A percentile compares a stretch with the other conserved stretches of the same genome.
These are phyloP conservation scores for Eudasyphora cyanicolor DNA, from an alignment of 2,888 invertebrate species.

Conservation along the genomic window DNA sequence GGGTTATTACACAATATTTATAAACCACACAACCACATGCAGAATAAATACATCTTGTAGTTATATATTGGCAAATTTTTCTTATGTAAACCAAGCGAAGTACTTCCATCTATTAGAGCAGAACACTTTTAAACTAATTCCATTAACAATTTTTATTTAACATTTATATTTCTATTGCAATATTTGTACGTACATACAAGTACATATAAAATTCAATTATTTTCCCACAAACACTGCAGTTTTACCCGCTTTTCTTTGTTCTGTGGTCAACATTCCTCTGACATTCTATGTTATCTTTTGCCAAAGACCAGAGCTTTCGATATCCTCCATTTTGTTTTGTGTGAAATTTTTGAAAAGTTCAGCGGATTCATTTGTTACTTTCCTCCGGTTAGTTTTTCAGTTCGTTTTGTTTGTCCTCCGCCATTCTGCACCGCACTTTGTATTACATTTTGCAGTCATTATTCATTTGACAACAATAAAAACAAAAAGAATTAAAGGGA, in stretches of 20 bases:
- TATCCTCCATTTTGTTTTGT: neutral
- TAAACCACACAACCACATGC: too few species aligned
- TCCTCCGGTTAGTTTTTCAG: neutral
- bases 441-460: neutral
- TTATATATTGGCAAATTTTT: too few species aligned
- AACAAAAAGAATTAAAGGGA: too few species aligned
- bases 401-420: neutral
- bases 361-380: constrained; percentile 35
- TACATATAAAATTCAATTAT: neutral
- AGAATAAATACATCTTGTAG: too few species aligned
- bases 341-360: constrained; percentile 3
- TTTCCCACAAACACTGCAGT: neutral
- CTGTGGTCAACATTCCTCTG: neutral
- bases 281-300: neutral
- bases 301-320: neutral
- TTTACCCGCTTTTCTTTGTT: neutral
- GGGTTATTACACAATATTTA: too few species aligned
- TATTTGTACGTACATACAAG: neutral
- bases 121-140: too few species aligned
- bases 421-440: neutral
- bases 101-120: too few species aligned
- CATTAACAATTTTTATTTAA: too few species aligned
- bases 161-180: neutral
- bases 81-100: too few species aligned
- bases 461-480: neutral